Percentiles rank a stretch among this genome's conserved stretches.
Conservation (phyloP, 2,888 invertebrate species). For the Crocallis elinguaria region DNA sequence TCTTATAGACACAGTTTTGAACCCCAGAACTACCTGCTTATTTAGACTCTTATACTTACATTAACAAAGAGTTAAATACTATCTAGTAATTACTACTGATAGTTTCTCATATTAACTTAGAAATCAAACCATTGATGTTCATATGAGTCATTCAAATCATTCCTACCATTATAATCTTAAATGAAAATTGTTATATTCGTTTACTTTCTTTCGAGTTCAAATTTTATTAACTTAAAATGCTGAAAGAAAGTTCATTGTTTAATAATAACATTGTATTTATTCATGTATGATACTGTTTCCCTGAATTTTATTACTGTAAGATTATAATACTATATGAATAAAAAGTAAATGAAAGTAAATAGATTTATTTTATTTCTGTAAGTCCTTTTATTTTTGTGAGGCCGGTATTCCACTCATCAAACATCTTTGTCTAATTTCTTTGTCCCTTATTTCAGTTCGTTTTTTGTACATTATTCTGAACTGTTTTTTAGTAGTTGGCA, state of each 20-base stretch:
- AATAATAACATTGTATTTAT: slow-evolving; percentile 83
- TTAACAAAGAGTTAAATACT: slow-evolving; percentile 18
- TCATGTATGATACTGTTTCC: slow-evolving; percentile 83
- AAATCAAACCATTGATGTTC: slow-evolving; percentile 58
- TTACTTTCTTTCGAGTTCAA: slow-evolving; percentile 64
- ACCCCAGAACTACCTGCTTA: slow-evolving; percentile 24
- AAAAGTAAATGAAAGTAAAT: slow-evolving; percentile 51
- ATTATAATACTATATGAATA: slow-evolving; percentile 76
- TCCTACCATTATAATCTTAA: slow-evolving; percentile 68
- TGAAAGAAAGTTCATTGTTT: slow-evolving; percentile 71
- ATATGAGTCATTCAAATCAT: slow-evolving; percentile 75
- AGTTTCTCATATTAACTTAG: slow-evolving; percentile 16
- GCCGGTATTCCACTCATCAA: too few species aligned
- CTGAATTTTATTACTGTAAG: slow-evolving; percentile 83
- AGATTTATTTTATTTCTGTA: background rate
- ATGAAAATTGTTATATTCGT: slow-evolving; percentile 58
- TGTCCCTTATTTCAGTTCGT: too few species aligned
- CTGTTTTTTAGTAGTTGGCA: too few species aligned
- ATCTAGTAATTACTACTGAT: slow-evolving; percentile 15
- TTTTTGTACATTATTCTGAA: too few species aligned
- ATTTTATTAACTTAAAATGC: slow-evolving; percentile 65
- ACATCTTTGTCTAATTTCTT: too few species aligned
- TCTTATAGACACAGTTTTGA: slow-evolving; percentile 18
- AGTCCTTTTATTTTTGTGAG: background rate
- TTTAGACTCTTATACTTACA: slow-evolving; percentile 19